Conservation (phyloP, 2,113 vertebrate species). For the Fukomys damarensis region DNA sequence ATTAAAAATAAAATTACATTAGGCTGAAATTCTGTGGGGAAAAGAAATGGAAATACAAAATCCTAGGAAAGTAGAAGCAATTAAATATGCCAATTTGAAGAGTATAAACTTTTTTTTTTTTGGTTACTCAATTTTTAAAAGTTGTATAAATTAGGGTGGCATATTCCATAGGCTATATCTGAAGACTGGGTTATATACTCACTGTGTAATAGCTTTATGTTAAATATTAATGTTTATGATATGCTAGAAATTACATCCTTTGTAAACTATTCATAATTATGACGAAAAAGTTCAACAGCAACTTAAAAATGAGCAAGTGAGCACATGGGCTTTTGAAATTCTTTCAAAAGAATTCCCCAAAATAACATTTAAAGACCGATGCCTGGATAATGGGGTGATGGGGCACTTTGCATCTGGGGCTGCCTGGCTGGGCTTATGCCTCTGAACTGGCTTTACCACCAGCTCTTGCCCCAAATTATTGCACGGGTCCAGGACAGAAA, state of each 20-base stretch:
- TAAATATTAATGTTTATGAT: background rate
- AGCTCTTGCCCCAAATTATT: background rate
- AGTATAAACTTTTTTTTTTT: background rate
- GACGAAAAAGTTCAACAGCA: slow-evolving; percentile 18
- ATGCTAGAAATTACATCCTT: background rate
- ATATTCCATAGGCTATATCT: background rate
- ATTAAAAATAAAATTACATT: slow-evolving; percentile 4
- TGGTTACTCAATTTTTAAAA: background rate
- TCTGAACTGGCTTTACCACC: background rate
- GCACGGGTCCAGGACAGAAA: background rate
- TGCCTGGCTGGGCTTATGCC: no score
- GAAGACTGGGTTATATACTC: background rate
- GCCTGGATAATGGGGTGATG: fast-evolving
- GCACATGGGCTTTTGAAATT: background rate
- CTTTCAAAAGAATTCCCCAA: background rate
- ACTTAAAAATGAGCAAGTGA: slow-evolving; percentile 10
- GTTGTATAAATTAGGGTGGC: background rate
- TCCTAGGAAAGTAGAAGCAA: background rate
- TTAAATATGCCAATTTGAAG: background rate
- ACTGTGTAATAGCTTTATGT: background rate
- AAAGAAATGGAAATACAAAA: background rate
- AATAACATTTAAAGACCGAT: background rate
- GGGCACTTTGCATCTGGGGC: background rate
- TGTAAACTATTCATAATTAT: slow-evolving; percentile 8
- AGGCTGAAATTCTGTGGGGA: slow-evolving; percentile 4